These are phyloP conservation scores for Perizoma flavofasciatum DNA, from an alignment of 2,888 invertebrate species.

Conservation along the genomic window DNA sequence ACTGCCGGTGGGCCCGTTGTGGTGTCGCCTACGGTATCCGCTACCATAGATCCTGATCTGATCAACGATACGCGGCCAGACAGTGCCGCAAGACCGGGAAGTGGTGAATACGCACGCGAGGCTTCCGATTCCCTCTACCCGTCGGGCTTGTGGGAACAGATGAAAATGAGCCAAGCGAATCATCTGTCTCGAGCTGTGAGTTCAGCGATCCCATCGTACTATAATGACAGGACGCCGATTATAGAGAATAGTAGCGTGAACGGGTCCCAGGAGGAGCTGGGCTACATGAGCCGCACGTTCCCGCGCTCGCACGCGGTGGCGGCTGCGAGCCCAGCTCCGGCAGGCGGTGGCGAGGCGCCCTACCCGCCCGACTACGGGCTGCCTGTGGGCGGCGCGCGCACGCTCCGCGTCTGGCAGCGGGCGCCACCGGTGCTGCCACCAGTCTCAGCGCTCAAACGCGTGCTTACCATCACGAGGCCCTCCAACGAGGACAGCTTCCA, in stretches of 20 bases:
- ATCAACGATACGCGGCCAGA: constrained; percentile 92
- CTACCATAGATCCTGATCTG: constrained; percentile 92
- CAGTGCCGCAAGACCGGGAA: constrained; percentile 84
- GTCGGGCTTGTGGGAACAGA: constrained; percentile 90
- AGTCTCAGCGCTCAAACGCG: constrained; percentile 92
- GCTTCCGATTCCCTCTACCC: constrained; percentile 90
- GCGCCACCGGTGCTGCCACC: constrained; percentile 94
- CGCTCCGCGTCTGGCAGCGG: constrained; percentile 94
- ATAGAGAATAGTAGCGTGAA: constrained; percentile 85
- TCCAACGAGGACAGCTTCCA: constrained; percentile 96
- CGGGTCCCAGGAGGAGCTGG: constrained; percentile 84
- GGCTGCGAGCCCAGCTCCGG: constrained; percentile 62
- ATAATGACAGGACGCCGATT: constrained; percentile 90
- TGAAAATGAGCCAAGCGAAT: constrained; percentile 75
- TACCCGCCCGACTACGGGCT: constrained; percentile 92
- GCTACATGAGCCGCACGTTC: constrained; percentile 85
- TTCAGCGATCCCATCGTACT: constrained; percentile 84
- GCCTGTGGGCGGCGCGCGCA: constrained; percentile 88
- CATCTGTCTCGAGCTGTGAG: constrained; percentile 85
- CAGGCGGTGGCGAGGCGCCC: constrained; percentile 66
- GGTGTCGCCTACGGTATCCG: constrained; percentile 89
- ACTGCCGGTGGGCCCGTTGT: constrained; percentile 86
- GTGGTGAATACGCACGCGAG: constrained; percentile 91
- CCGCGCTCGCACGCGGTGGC: constrained; percentile 77
- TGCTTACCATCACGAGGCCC: constrained; percentile 91